Conservation (phyloP, 92 coral and sea anemone species). For the Bergia sp. region DNA sequence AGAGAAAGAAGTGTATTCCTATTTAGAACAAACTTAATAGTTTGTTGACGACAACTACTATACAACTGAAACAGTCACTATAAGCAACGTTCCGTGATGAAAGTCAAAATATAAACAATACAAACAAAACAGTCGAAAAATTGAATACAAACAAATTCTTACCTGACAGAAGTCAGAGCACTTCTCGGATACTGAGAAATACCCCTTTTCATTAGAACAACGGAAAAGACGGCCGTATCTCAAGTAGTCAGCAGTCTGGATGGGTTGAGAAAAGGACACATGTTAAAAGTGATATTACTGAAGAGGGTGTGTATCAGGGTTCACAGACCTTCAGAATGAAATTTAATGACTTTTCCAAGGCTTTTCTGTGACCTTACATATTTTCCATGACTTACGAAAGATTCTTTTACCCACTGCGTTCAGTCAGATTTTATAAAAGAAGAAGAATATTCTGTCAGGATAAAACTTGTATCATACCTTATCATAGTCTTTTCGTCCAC, state of each 20-base stretch:
- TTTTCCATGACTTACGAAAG: too few species aligned
- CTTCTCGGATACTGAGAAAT: conserved; percentile 94
- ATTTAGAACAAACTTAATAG: neutral
- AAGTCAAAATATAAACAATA: neutral
- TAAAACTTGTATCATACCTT: conserved; percentile 49
- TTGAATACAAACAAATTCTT: neutral
- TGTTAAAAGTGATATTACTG: neutral
- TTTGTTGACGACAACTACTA: neutral
- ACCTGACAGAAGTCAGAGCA: conserved; percentile 99
- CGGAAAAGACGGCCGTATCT: conserved; percentile 90
- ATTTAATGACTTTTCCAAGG: too few species aligned
- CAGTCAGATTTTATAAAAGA: too few species aligned
- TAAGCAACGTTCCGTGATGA: neutral
- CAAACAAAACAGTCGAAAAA: neutral
- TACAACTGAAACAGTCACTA: neutral
- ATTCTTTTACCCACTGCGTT: too few species aligned
- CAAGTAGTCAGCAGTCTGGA: conserved; percentile 90
- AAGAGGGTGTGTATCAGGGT: too few species aligned
- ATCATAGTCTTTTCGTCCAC: conserved; percentile 77
- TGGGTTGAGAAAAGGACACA: neutral
- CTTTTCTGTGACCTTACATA: too few species aligned
- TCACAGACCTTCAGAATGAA: neutral
- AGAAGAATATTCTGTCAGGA: too few species aligned
- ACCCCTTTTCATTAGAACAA: conserved; percentile 97
- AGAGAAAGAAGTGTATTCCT: neutral